A percentile compares a stretch with the other conserved stretches of the same genome.
These are phyloP conservation scores for Pelobates fuscus DNA, from an alignment of 2,113 vertebrate species.

Conservation along the genomic window DNA sequence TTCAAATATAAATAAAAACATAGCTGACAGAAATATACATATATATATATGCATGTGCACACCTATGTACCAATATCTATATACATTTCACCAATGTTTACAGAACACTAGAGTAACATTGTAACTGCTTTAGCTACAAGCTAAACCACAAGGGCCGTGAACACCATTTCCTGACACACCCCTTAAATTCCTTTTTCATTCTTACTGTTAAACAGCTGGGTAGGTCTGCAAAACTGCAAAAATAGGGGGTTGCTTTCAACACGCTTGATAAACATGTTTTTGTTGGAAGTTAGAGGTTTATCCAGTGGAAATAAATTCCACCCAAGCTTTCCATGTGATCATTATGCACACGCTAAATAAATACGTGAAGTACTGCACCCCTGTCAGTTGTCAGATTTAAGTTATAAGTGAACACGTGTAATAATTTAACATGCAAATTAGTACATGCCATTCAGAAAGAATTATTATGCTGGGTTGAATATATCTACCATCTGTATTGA, in stretches of 20 bases:
- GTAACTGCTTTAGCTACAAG: slow-evolving; percentile 16
- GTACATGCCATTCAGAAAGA: no score
- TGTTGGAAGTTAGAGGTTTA: slow-evolving; percentile 31
- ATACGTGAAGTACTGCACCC: not conserved
- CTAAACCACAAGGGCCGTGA: slow-evolving; percentile 26
- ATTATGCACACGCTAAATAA: not conserved
- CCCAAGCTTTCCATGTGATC: slow-evolving; percentile 3
- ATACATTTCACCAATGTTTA: no score
- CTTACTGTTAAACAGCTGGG: slow-evolving; percentile 30
- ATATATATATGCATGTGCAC: no score
- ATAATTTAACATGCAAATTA: no score
- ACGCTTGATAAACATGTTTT: slow-evolving; percentile 43
- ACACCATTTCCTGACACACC: slow-evolving; percentile 38
- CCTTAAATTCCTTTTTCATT: slow-evolving; percentile 27
- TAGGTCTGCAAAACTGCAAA: slow-evolving; percentile 8
- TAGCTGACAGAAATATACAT: no score
- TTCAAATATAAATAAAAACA: no score
- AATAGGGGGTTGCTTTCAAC: slow-evolving; percentile 21
- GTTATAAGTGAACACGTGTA: no score
- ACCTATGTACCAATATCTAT: no score
- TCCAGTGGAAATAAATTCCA: slow-evolving; percentile 6
- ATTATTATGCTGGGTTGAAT: no score
- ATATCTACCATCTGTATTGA: no score
- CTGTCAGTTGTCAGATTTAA: no score
- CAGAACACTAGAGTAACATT: slow-evolving; percentile 3